phyloP scores from a whole-genome alignment of 2,888 invertebrate genomes.

The Diploptera punctata region DNA sequence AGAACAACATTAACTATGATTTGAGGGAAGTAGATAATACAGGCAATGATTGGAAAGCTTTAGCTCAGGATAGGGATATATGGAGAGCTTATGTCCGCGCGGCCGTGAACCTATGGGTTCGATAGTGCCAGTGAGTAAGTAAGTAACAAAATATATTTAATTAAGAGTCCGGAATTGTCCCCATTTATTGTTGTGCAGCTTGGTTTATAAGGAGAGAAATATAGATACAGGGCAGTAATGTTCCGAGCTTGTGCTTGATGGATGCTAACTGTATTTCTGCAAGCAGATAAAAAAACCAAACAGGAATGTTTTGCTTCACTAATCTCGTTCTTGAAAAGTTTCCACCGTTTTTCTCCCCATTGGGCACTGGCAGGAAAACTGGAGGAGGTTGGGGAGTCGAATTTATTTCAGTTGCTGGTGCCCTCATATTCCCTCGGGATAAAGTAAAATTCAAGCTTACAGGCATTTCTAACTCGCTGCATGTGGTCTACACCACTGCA shows the following conservation, averaged over 20 bases:
- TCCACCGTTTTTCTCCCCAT: neutral
- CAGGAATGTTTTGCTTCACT: slow-evolving; percentile 20
- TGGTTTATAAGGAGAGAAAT: neutral
- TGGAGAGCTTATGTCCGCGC: too few relatives aligned
- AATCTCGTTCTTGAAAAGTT: slow-evolving; percentile 26
- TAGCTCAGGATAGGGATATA: too few relatives aligned
- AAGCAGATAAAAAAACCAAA: neutral
- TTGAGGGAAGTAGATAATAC: too few relatives aligned
- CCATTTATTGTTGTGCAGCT: too few relatives aligned
- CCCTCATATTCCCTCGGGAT: slow-evolving; percentile 9
- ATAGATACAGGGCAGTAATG: neutral
- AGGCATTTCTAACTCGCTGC: too few relatives aligned
- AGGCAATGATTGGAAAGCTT: too few relatives aligned
- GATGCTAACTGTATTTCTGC: slow-evolving; percentile 10
- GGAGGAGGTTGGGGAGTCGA: neutral
- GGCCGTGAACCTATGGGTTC: too few relatives aligned
- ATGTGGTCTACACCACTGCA: too few relatives aligned
- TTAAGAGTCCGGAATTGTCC: neutral
- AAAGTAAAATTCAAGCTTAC: too few relatives aligned
- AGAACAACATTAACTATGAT: too few relatives aligned
- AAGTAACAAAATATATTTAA: neutral
- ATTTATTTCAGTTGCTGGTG: neutral
- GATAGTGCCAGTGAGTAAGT: too few relatives aligned
- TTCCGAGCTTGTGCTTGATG: neutral
- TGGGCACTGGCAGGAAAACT: neutral